Percentiles rank a stretch among this genome's conserved stretches.
These are phyloP conservation scores for Zaprionus davidi DNA, from an alignment of 1,140 invertebrate genomes.

Conservation along the genomic window DNA sequence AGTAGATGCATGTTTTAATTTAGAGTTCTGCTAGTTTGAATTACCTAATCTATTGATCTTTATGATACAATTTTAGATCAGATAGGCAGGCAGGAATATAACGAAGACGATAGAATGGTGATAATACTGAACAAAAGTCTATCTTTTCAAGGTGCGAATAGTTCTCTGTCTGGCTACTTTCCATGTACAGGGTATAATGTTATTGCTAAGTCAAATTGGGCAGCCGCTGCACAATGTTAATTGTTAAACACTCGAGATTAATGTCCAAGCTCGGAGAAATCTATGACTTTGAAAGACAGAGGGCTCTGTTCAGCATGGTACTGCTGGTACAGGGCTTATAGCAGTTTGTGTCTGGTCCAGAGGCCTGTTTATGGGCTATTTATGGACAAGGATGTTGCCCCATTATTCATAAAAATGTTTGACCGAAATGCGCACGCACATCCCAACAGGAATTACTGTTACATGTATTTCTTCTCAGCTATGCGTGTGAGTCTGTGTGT, in stretches of 20 bases:
- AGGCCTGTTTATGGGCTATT: constrained; percentile 62
- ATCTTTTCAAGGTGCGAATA: neutral
- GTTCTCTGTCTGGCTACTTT: neutral
- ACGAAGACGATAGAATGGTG: neutral
- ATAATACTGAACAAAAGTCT: neutral
- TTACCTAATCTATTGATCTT: too few relatives aligned
- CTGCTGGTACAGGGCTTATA: neutral
- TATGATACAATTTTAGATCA: neutral
- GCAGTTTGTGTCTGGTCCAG: constrained; percentile 9
- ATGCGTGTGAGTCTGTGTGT: neutral
- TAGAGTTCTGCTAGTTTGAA: too few relatives aligned
- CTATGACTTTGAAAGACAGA: constrained; percentile 21
- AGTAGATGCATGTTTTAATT: neutral
- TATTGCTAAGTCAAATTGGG: constrained; percentile 35
- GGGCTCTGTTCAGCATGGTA: neutral
- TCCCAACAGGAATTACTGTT: constrained; percentile 46
- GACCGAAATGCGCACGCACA: constrained; percentile 44
- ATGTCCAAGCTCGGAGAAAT: constrained; percentile 41
- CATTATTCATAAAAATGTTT: constrained; percentile 75
- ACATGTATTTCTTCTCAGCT: constrained; percentile 17
- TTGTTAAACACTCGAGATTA: constrained; percentile 75
- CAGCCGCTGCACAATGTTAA: constrained; percentile 51
- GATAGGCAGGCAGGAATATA: neutral
- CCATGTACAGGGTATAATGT: constrained; percentile 17
- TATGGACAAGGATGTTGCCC: constrained; percentile 63